Conservation (phyloP, 2,113 vertebrate genomes). For the Trogon surrucura region DNA sequence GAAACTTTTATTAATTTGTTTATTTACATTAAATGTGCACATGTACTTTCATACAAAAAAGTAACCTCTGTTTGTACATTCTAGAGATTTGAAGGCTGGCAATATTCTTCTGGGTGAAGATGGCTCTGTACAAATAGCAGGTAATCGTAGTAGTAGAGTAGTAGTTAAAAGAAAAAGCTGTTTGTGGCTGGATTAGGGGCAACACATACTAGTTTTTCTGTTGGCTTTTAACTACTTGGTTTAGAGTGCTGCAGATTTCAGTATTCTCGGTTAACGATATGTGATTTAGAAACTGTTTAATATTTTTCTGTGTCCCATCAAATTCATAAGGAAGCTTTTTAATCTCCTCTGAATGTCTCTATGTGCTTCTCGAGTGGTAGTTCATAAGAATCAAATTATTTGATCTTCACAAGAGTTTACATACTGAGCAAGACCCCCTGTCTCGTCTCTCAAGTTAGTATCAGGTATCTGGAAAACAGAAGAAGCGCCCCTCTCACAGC, state of each 20-base stretch:
- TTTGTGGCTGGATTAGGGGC: not conserved
- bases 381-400: not conserved
- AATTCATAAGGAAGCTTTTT: not conserved
- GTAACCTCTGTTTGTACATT: slow-evolving; percentile 39
- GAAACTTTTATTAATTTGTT: not conserved
- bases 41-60: not conserved
- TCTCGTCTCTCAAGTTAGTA: not conserved
- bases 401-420: not conserved
- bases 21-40: not conserved
- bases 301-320: not conserved
- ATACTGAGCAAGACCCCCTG: not conserved
- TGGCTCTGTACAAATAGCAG: slow-evolving; percentile 98
- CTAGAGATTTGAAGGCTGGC: slow-evolving; percentile 96
- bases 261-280: not conserved
- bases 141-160: slow-evolving; percentile 70
- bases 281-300: not conserved
- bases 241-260: not conserved
- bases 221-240: not conserved
- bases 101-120: slow-evolving; percentile 99
- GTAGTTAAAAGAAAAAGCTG: not conserved
- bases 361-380: not conserved
- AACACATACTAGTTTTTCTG: not conserved
- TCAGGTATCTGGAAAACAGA: not conserved
- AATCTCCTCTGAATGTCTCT: not conserved
- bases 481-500: not conserved